phyloP scores from a whole-genome alignment of 2,113 vertebrate species.

The Leptocoma aspasia region DNA sequence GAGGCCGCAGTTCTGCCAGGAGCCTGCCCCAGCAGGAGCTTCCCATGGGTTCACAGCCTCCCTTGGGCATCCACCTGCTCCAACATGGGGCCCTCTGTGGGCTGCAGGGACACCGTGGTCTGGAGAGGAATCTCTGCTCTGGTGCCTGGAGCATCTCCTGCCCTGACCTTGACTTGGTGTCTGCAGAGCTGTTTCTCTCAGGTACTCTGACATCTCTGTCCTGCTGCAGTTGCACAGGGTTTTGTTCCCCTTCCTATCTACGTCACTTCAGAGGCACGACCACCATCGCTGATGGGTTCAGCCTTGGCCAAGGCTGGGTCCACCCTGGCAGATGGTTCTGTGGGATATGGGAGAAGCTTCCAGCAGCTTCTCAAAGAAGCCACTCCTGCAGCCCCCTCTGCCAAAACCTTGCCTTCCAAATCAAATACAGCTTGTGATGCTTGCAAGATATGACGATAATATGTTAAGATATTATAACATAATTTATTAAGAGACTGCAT shows the following conservation, averaged over 20 bases:
- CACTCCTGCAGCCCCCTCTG: background rate
- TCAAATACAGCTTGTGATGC: background rate
- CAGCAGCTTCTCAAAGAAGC: background rate
- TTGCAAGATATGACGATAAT: background rate
- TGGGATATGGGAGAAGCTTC: background rate
- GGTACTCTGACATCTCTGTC: background rate
- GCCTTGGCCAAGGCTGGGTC: background rate
- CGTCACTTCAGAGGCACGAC: rapidly evolving
- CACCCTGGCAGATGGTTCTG: background rate
- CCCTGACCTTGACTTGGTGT: background rate
- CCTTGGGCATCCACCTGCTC: background rate
- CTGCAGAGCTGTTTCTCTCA: background rate
- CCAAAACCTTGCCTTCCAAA: background rate
- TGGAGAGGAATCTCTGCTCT: background rate
- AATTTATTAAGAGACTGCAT: background rate
- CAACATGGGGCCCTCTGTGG: rapidly evolving
- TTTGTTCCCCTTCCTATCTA: background rate
- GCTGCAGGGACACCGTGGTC: background rate
- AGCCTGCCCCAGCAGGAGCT: background rate
- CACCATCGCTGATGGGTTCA: rapidly evolving
- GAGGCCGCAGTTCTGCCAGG: background rate
- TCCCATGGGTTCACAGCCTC: background rate
- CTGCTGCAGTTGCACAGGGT: background rate
- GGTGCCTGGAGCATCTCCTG: background rate
- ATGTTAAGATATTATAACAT: background rate